A percentile compares a stretch with the other conserved stretches of the same genome.
These are phyloP conservation scores for Orcinus orca DNA, from an alignment of 2,113 vertebrate species.

Conservation along the genomic window DNA sequence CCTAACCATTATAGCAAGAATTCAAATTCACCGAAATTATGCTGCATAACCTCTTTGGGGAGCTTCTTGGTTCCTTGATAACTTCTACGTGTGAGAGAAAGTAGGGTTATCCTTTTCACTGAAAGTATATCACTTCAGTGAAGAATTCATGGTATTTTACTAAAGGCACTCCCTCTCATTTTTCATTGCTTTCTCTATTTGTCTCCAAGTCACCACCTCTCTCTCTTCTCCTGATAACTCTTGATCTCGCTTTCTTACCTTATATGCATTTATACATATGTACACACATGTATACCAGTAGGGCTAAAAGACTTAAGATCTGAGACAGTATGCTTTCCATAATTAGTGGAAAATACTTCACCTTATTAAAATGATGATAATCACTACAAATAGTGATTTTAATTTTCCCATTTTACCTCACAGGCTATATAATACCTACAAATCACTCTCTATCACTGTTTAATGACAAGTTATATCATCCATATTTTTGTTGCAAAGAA, in stretches of 20 bases:
- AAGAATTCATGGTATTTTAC: neutral
- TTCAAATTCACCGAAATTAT: neutral
- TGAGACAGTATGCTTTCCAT: neutral
- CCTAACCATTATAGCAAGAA: neutral
- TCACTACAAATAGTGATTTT: neutral
- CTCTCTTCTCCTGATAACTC: neutral
- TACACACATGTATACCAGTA: neutral
- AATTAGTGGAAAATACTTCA: neutral
- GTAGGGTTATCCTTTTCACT: neutral
- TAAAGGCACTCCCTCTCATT: neutral
- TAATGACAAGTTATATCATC: neutral
- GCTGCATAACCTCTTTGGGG: neutral
- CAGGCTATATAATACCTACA: neutral
- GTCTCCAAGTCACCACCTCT: neutral
- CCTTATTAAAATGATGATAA: constrained; percentile 18
- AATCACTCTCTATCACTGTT: neutral
- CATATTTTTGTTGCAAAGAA: neutral
- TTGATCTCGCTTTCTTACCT: neutral
- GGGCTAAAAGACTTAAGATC: neutral
- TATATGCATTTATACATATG: neutral
- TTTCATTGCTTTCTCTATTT: neutral
- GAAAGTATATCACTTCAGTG: neutral
- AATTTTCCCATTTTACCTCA: neutral
- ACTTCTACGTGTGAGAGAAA: neutral
- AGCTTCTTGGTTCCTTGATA: neutral